Base-by-base conservation (phyloP, 2,113 vertebrate genomes). In the Nannospalax galili region DNA sequence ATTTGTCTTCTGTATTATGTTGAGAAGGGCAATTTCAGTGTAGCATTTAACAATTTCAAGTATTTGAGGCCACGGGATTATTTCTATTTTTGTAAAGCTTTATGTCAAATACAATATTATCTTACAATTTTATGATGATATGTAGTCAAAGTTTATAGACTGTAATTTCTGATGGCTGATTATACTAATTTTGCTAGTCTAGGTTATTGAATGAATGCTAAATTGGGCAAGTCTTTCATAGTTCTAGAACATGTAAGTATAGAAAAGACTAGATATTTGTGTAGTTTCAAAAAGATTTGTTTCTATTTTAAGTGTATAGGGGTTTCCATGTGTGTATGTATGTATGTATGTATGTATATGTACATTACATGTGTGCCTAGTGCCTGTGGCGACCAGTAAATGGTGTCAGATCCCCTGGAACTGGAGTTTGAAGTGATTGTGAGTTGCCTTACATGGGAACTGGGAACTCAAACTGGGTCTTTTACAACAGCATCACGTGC, bases 91-190 rank as follows among this genome's bases (percentile, higher is more conserved):
- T 74, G 93, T 0, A 90, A 93, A 81, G 45, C 17, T 72, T 92
- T 92, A 75, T 58, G 79, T 88, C 24, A 94, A 69, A 79, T 79
- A 74, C 19, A 86, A n/a, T 88, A 88, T 79, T 90, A 69, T 6
- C 58, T 88, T 92, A 92, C 1, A 64, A 87, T 79, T 96, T 90
- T 79, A 92, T 92, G 90, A 94, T 58, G 86, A 70, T 30, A 75
- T 28, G 73, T 92, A 69, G 65, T 90, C 40, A 84, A 69, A 90
- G 35, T 93, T 95, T 93, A 92, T 42, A 84, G 65, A 15, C 28
- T 79, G 37, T 94, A 95, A 94, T 87, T 95, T 88, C 72, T 79
- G 45, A 73, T 85, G 26, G n/a, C n/a, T 84, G 42, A 93, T 17
- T 70, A 30, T 3, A 75, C n/a, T 94, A 74, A 32, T 48, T 8